Evolutionary conservation across 2,797 vertebrate species (phyloP).

Genomic region (Gallinago nigripennis): DNA sequence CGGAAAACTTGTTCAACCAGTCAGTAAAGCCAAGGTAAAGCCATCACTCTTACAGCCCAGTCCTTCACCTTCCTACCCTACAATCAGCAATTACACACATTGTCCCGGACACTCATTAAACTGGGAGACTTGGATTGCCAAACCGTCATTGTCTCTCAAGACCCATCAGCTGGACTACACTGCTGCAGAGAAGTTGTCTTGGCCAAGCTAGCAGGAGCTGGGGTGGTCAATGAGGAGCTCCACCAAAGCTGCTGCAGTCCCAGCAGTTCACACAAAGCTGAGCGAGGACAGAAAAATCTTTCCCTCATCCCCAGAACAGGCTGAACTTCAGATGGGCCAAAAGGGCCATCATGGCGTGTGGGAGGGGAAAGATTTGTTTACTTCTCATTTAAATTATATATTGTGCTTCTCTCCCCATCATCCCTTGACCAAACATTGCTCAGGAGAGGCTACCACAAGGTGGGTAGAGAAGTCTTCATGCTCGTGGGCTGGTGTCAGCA

Average conservation of each 20-base stretch:
- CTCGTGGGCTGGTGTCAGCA: rapidly evolving
- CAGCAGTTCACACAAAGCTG: background rate
- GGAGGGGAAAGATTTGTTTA: background rate
- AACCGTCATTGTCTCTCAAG: background rate
- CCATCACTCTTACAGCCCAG: background rate
- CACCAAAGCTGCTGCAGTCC: background rate
- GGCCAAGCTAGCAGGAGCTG: background rate
- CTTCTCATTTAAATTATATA: background rate
- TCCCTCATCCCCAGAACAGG: background rate
- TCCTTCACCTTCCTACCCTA: background rate
- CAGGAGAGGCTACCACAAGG: background rate
- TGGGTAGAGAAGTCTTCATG: background rate
- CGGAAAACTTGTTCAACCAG: background rate
- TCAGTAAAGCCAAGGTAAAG: background rate
- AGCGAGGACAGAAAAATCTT: background rate
- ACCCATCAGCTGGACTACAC: background rate
- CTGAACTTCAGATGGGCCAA: background rate
- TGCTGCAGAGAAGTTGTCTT: background rate
- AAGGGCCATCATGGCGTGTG: background rate
- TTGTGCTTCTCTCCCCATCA: background rate
- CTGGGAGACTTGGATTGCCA: background rate
- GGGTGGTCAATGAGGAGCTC: background rate
- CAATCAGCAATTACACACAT: background rate
- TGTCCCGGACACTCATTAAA: background rate
- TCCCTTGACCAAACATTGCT: background rate